These are phyloP conservation scores for Sphaerodactylus townsendi DNA, from an alignment of 2,113 vertebrate species.

Conservation along the genomic window DNA sequence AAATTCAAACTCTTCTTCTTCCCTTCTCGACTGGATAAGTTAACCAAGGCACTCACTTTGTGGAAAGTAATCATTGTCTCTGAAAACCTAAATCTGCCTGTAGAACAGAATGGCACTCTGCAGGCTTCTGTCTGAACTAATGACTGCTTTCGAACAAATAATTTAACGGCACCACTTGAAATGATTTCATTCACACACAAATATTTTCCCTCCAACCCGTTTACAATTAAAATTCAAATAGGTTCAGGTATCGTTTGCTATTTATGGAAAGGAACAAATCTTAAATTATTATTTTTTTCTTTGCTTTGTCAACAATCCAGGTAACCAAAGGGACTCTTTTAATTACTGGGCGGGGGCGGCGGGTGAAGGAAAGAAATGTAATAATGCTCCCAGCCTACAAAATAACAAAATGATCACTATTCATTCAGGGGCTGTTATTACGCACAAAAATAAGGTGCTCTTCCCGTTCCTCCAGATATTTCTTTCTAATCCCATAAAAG, in stretches of 20 bases:
- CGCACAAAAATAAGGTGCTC: constrained; percentile 57
- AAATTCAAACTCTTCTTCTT: too few relatives aligned
- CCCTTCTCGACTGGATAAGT: background rate
- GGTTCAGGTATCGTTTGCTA: constrained; percentile 70
- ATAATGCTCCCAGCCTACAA: constrained; percentile 54
- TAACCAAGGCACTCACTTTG: background rate
- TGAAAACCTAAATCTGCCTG: background rate
- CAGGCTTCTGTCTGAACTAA: constrained; percentile 44
- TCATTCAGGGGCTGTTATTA: constrained; percentile 63
- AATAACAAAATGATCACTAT: constrained; percentile 53
- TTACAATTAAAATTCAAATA: constrained; percentile 75
- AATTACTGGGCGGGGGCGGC: constrained; percentile 60
- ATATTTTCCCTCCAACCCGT: constrained; percentile 73
- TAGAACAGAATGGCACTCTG: background rate
- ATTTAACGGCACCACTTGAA: constrained; percentile 53
- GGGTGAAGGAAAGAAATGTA: constrained; percentile 54
- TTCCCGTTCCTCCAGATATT: constrained; percentile 63
- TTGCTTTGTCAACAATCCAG: constrained; percentile 66
- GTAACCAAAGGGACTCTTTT: constrained; percentile 68
- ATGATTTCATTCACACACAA: constrained; percentile 74
- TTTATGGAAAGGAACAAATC: constrained; percentile 67
- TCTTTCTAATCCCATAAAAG: constrained; percentile 81
- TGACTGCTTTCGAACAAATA: constrained; percentile 61
- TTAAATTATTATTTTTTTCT: constrained; percentile 68
- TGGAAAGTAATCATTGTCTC: background rate